Evolutionary conservation across 2,113 vertebrate genomes (phyloP).

Genomic region (Gymnocephalus cernua): DNA sequence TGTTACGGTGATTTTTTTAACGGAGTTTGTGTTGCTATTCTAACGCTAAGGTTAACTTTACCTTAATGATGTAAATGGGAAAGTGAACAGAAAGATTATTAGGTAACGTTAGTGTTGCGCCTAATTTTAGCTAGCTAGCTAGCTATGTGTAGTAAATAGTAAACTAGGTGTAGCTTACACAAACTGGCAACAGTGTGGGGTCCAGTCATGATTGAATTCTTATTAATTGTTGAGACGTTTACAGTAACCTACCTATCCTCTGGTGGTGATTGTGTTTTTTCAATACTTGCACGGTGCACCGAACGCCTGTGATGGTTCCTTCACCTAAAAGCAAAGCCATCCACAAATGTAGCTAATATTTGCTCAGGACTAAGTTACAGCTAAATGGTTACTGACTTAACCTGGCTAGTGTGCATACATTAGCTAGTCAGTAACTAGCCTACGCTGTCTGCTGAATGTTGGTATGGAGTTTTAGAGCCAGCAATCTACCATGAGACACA

Average conservation of each 20-base stretch:
- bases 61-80: not conserved
- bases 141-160: no score
- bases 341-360: not conserved
- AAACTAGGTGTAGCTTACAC: not conserved
- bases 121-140: slow-evolving; percentile 1
- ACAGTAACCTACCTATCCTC: not conserved
- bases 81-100: not conserved
- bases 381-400: not conserved
- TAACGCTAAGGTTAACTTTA: no score
- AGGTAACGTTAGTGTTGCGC: not conserved
- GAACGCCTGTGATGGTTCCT: not conserved
- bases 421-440: not conserved
- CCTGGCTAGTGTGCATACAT: not conserved
- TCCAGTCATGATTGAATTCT: not conserved
- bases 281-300: not conserved
- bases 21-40: not conserved
- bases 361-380: not conserved
- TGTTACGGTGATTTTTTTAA: not conserved
- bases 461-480: not conserved
- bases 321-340: not conserved
- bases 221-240: not conserved
- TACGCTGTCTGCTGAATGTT: not conserved
- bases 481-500: not conserved
- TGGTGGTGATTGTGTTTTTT: not conserved
- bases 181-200: not conserved